Conservation (phyloP, 2,113 vertebrate genomes). For the Tylochromis polylepis region DNA sequence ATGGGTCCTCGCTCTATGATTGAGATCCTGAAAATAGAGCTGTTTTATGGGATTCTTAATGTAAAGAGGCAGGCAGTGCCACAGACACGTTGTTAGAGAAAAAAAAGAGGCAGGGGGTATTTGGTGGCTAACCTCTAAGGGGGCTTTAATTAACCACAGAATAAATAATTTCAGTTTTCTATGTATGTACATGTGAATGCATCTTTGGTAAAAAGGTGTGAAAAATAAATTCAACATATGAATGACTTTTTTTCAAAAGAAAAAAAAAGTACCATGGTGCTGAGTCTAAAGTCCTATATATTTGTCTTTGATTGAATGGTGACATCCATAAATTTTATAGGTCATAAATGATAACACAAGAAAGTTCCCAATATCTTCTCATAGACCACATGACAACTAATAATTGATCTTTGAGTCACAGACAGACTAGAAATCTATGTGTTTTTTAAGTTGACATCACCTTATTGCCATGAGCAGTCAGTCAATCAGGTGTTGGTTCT, state of each 20-base stretch:
- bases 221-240: background rate
- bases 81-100: constrained; percentile 46
- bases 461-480: constrained; percentile 7
- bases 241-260: background rate
- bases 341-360: constrained; percentile 59
- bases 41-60: constrained; percentile 65
- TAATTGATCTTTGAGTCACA: constrained; percentile 56
- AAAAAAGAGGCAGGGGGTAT: constrained; percentile 46
- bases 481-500: constrained; percentile 26
- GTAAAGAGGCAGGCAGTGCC: constrained; percentile 67
- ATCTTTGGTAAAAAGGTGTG: background rate
- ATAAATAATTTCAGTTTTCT: background rate
- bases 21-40: constrained; percentile 58
- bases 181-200: background rate
- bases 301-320: constrained; percentile 50
- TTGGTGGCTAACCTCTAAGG: constrained; percentile 42
- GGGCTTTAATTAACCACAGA: constrained; percentile 36
- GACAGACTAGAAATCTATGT: constrained; percentile 6
- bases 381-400: constrained; percentile 42
- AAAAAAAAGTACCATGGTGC: background rate
- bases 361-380: constrained; percentile 40
- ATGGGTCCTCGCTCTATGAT: constrained; percentile 54
- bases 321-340: constrained; percentile 55
- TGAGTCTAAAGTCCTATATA: constrained; percentile 38
- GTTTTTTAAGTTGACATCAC: constrained; percentile 6